Evolutionary conservation across 2,113 vertebrate genomes (phyloP).

Genomic region (Zapus hudsonius): DNA sequence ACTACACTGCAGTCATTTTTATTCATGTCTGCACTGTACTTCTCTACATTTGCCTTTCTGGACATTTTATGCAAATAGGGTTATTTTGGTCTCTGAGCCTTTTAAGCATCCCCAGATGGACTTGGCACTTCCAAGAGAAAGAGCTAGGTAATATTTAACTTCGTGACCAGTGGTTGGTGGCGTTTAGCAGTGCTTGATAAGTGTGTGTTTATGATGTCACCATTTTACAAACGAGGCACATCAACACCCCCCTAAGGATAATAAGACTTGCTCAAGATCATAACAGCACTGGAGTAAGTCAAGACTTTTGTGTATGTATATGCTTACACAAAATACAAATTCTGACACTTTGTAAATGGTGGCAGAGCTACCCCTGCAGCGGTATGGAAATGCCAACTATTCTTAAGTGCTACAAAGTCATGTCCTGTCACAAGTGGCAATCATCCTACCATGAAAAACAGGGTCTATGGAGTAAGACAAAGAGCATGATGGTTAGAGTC

Average conservation of each 20-base stretch:
- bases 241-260: neutral
- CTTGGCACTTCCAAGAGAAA: neutral
- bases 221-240: neutral
- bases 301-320: neutral
- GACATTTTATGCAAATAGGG: neutral
- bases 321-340: neutral
- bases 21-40: neutral
- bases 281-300: neutral
- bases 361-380: neutral
- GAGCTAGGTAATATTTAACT: neutral
- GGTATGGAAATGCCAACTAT: neutral
- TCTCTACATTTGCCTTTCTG: neutral
- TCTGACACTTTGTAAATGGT: neutral
- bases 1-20: no score
- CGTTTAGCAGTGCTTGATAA: neutral
- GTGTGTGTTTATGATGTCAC: neutral
- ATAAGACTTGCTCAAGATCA: neutral
- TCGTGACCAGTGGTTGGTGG: neutral
- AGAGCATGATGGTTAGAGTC: neutral
- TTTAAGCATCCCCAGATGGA: neutral
- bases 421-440: neutral
- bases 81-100: neutral
- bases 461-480: neutral
- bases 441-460: neutral
- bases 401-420: neutral